Evolutionary conservation across 2,797 vertebrate genomes (phyloP), one percentile per base, ranked within the genome.

Genomic region (Parauchenoglanis punctatus): DNA sequence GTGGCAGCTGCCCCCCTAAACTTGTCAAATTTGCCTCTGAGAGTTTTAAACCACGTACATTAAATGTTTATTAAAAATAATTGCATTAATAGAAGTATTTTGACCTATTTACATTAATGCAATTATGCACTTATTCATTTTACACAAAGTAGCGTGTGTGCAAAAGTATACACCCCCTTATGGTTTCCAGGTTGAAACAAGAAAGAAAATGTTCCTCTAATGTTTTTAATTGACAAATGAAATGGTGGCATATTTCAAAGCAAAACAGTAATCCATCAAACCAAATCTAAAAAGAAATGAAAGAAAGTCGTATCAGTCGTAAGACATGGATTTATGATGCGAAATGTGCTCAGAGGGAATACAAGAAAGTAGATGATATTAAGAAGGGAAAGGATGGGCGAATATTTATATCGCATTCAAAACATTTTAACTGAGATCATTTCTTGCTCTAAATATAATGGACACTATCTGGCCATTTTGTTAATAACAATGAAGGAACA

Each of bases 1-100:
- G 63, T 68, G 81, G 63, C 81, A 68, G 81, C 23, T 28, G n/a
- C 81, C 81, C 81, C n/a, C 81, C 17, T 1, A 12, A 59, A 40
- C 2, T 7, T 1, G 54, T 17, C 49, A 58, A 23, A 13, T 10
- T 18, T 0, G 7, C 1, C 49, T 10, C 52, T 54, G 75, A 56
- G 75, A 67, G 65, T 7, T 25, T 67, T 28, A 28, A 15, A 70
- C 23, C 40, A 8, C 7, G 3, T 73, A 46, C n/a, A 54, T 18
- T 13, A 8, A 25, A 54, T 17, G 23, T n/a, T 73, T 11, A 40
- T 44, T 75, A 23, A 8, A 28, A 31, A 17, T 15, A 7, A 15
- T 0, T 49, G 72, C n/a, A 49, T 75, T 73, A 23, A n/a, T 35
- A 20, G 31, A 18, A 6, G 15, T 4, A 23, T 44, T 72, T 23